Base-by-base conservation (phyloP, 2,888 invertebrate species). In the Graphium colonna region DNA sequence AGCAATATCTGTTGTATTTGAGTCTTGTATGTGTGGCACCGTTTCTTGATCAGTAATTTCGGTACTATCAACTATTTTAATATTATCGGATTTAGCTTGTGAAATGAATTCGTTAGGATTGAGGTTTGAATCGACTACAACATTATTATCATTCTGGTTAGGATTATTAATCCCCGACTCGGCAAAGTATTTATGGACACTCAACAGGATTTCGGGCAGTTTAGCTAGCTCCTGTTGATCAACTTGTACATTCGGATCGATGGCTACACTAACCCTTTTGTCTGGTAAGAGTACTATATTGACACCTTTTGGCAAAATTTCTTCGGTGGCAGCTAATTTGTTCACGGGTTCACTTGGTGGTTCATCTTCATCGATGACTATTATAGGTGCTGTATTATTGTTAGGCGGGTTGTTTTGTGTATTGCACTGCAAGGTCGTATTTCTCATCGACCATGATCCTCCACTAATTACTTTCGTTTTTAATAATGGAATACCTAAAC, bases 291-390 rank as follows among this genome's bases (percentile, higher is more conserved):
- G 55, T 21, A 70, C 26, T 41, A 82, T 55, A 18, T 67, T 59
- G 1, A 77, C 70, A 3, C 79, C 77, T 1, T 58, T n/a, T 1
- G 78, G 75, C 41, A 75, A 59, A 36, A 58, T 26, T 17, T 49
- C 42, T 5, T 52, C 48, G 10, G 52, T 12, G 13, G 40, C n/a
- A 38, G 36, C 33, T 13, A 39, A 17, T 31, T 33, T 18, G 39
- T 18, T 41, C 36, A 47, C 17, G 21, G 31, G 42, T 15, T 13
- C 2, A 16, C 16, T 1, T 26, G 13, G 15, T 52, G 17, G 0
- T 53, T 39, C 18, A 40, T 51, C 39, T 12, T 52, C 52, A 26
- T 36, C 13, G 42, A 52, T 28, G 0, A 42, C 17, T 48, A 52
- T 52, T 28, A 38, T 39, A 43, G 28, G n/a, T 12, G 0, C 21